Evolutionary conservation across 1,140 invertebrate genomes (phyloP), one percentile per base, ranked within the genome.

Genomic region (Atta texana): DNA sequence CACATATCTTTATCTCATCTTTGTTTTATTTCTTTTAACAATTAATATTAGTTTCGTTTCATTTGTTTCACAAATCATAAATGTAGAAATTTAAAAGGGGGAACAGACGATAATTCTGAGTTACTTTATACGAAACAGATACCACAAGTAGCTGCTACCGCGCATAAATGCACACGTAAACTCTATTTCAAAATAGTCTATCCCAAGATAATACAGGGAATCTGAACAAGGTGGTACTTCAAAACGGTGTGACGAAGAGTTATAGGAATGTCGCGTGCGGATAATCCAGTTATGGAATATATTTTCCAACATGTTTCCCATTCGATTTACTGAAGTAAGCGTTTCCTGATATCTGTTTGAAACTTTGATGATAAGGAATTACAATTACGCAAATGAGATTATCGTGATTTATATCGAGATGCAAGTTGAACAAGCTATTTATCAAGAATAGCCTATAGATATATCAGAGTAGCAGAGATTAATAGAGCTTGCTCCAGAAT

Each of bases 121-220:
- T n/a, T 39, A 8, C 5, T 31, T 51, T 71, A 24, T 34, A 59
- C 16, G 24, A 57, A n/a, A 51, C n/a, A 8, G 44, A 3, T 71
- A 64, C 24, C 34, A 66, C 28, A n/a, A 39, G 24, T 71, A 68
- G 28, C 21, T 57, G 16, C 28, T 44, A 57, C 72, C n/a, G 55
- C 28, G 18, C 24, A 51, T 24, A 82, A 81, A 59, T 49, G 78
- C 66, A 44, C 78, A 24, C 24, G 34, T 74, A 61, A 84, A 55
- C 80, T n/a, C 28, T 24, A 44, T 75, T 84, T 84, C 39, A 10
- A 63, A 61, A 75, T 69, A 12, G 14, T 21, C 24, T 7, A 31
- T 68, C 39, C 24, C 55, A 72, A 84, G 80, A 75, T 84, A 75
- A 84, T 61, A 24, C 80, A 57, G 21, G 34, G 39, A 61, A 82